Percentiles rank a stretch among this genome's conserved stretches.
Conservation (phyloP, 2,797 vertebrate species). For the Adrianichthys oophorus region DNA sequence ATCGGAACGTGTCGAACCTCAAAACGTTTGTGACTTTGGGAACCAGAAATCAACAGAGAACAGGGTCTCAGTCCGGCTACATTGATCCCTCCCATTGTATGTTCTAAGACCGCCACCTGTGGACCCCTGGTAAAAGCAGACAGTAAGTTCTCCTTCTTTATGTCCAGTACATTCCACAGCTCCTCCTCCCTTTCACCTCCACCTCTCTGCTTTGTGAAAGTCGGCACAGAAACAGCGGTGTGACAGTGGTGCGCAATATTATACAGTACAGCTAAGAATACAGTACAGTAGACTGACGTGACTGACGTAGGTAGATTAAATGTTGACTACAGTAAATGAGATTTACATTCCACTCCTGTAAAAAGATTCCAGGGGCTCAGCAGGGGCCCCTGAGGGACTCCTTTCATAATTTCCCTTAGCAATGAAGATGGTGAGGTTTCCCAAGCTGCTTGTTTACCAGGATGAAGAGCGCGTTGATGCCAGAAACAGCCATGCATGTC, state of each 20-base stretch:
- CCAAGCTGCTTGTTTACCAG: slow-evolving; percentile 45
- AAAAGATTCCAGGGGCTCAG: slow-evolving; percentile 53
- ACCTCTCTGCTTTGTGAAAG: slow-evolving; percentile 26
- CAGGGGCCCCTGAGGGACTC: slow-evolving; percentile 17
- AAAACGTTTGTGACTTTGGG: slow-evolving; percentile 49
- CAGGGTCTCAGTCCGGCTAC: slow-evolving; percentile 81
- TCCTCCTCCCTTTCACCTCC: slow-evolving; percentile 18
- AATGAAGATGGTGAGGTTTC: slow-evolving; percentile 41
- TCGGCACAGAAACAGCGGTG: slow-evolving; percentile 61
- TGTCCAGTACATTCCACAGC: slow-evolving; percentile 73
- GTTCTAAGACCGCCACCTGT: slow-evolving; percentile 54
- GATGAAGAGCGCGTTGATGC: slow-evolving; percentile 40
- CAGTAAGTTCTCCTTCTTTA: slow-evolving; percentile 68
- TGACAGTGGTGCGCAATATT: slow-evolving; percentile 67
- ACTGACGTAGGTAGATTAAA: slow-evolving; percentile 70
- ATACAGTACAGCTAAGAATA: slow-evolving; percentile 71
- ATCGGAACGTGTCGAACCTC: slow-evolving; percentile 42
- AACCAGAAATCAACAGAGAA: slow-evolving; percentile 50
- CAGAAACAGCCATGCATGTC: slow-evolving; percentile 32
- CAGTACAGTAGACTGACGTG: slow-evolving; percentile 72
- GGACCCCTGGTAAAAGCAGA: slow-evolving; percentile 64
- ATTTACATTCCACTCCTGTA: slow-evolving; percentile 77
- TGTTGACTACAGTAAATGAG: slow-evolving; percentile 76
- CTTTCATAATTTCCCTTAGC: slow-evolving; percentile 42
- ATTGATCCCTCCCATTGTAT: slow-evolving; percentile 76